Evolutionary conservation across 2,888 invertebrate species (phyloP), one percentile per base, ranked within the genome.

Genomic region (Margaritifera margaritifera): DNA sequence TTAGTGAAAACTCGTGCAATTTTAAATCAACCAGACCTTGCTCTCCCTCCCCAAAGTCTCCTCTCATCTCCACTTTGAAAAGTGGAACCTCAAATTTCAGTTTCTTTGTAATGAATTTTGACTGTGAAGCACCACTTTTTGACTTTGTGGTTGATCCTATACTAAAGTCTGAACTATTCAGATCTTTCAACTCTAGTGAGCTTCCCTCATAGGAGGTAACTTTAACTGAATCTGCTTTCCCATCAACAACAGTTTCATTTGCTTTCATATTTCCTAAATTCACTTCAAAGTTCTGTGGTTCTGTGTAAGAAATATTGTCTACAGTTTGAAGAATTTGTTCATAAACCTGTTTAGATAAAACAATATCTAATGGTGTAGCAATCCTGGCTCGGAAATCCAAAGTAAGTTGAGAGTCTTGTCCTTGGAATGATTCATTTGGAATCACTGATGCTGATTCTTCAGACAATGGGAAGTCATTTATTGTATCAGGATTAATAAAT

Each of bases 281-380:
- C 24, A 56, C 25, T 22, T 51, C 31, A n/a, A 51, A 50, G 15
- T 67, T 62, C 50, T 42, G 11, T 42, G 42, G 42, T 42, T 63
- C 65, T 63, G 61, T 77, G 61, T 81, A 84, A 0, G 86, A 83
- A 27, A 89, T 68, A 72, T 89, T 85, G 70, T 90, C 88, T 62
- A 89, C 61, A 1, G 90, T 90, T 69, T 89, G 84, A 51, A 96
- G 90, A 59, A 98, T 91, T 90, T 97, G 97, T 87, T 96, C 95
- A 89, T 97, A 98, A 88, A 97, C 97, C 66, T 93, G 93, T 63
- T 96, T 93, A 0, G 95, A 94, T 62, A 98, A 91, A 0, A 95
- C 95, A 53, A 98, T 93, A 90, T 96, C 95, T 65, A 98, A 90
- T 0, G 95, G 94, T 64, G 94, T 95, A 55, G 96, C 94, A 22